Conservation (phyloP, 2,113 vertebrate species). For the Dromaius novaehollandiae region DNA sequence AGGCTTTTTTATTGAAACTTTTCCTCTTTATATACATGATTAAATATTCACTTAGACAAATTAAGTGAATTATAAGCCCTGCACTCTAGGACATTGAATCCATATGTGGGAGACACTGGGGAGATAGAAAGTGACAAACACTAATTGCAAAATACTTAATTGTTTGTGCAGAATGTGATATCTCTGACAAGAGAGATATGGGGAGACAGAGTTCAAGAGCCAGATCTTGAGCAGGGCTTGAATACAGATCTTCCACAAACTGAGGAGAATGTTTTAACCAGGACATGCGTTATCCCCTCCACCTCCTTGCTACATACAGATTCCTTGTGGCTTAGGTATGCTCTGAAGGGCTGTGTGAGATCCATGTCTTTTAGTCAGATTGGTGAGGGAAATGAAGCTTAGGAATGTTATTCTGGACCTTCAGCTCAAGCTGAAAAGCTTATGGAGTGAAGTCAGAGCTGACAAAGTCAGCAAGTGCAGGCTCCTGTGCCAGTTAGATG, state of each 20-base stretch:
- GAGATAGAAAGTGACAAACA: not conserved
- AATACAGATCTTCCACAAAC: not conserved
- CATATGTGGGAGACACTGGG: not conserved
- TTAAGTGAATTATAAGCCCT: not conserved
- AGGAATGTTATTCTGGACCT: not conserved
- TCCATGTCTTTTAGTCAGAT: rapidly evolving
- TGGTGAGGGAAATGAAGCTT: rapidly evolving
- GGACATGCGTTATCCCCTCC: not conserved
- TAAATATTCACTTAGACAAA: not conserved
- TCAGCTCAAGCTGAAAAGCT: not conserved
- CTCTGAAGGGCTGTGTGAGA: not conserved
- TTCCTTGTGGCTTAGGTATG: rapidly evolving
- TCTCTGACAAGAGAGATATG: not conserved
- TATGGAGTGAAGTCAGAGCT: not conserved
- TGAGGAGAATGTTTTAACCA: not conserved
- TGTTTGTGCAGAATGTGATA: rapidly evolving
- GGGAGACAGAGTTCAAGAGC: not conserved
- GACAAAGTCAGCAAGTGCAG: not conserved
- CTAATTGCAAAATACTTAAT: not conserved
- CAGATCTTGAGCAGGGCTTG: not conserved
- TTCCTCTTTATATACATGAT: not conserved
- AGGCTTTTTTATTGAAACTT: not conserved
- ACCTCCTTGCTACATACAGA: not conserved
- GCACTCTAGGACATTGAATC: not conserved
- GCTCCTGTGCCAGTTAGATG: rapidly evolving